Evolutionary conservation across 2,888 invertebrate genomes (phyloP), one percentile per base, ranked within the genome.

Genomic region (Drosophila nr. perissopoda): DNA sequence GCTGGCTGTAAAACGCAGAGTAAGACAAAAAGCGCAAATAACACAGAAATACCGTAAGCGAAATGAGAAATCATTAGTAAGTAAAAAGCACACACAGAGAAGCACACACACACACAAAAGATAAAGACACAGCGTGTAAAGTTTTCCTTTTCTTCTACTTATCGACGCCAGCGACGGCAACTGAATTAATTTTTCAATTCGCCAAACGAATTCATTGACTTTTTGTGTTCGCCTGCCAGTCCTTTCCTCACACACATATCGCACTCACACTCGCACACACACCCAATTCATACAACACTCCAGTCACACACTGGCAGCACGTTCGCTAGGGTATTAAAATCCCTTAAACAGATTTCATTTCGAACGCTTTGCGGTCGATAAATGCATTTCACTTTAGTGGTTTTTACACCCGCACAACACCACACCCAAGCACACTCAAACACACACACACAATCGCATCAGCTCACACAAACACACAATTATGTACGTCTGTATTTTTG

Each of bases 101-200:
- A 51, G 65, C 8, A 65, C 56, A 65, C 38, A 69, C 21, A 58
- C 63, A 66, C 6, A 53, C n/a, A 58, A 36, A 69, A 77, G 89
- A 71, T 89, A 77, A 89, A 89, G 89, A 89, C 75, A 89, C 82
- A 58, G 80, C 70, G 82, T 76, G 81, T 74, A 90, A 90, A 87
- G 83, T 89, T 87, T 89, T 81, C 82, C 53, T 70, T 77, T 83
- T 79, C 69, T 81, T 83, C 70, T 78, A 81, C 90, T 86, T 89
- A 89, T 88, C 90, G 84, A 85, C 77, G 82, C 87, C 81, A 83
- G 81, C 73, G 73, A 90, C 82, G 83, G 78, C 87, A 90, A 89
- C 85, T 89, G 91, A 90, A 90, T 91, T 90, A 91, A 91, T 91
- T 91, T 90, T 91, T 90, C 91, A 90, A 91, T 90, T 91, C 89